These are phyloP conservation scores for Caenorhabditis briggsae DNA, from an alignment of 1,140 invertebrate species.

Conservation along the genomic window DNA sequence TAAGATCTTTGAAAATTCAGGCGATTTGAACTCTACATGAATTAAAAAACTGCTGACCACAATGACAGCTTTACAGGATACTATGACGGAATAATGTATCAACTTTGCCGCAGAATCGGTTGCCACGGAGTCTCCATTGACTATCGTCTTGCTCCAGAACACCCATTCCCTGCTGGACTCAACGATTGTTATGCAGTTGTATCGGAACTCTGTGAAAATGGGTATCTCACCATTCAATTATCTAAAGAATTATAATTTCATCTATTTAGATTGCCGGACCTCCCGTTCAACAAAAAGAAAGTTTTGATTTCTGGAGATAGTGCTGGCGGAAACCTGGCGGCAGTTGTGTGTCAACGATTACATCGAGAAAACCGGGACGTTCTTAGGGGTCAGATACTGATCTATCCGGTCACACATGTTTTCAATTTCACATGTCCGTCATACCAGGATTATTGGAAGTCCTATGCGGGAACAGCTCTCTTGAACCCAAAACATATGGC, in stretches of 20 bases:
- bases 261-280: conserved; percentile 27
- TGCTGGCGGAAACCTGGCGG: conserved; percentile 67
- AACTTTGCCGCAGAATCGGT: conserved; percentile 66
- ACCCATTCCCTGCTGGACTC: conserved; percentile 73
- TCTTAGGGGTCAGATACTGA: conserved; percentile 60
- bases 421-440: conserved; percentile 63
- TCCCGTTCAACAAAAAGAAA: conserved; percentile 50
- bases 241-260: neutral
- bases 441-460: conserved; percentile 64
- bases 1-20: neutral
- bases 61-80: conserved; percentile 44
- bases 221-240: neutral
- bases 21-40: neutral
- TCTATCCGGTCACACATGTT: conserved; percentile 65
- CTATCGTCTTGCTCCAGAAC: conserved; percentile 75
- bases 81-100: conserved; percentile 71
- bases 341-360: conserved; percentile 61
- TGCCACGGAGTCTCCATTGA: conserved; percentile 73
- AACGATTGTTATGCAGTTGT: conserved; percentile 73
- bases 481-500: conserved; percentile 66
- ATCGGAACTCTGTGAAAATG: conserved; percentile 67
- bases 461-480: conserved; percentile 60
- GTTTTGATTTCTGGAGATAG: conserved; percentile 62
- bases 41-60: no score
- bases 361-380: conserved; percentile 31